Conservation (phyloP, 2,113 vertebrate species). For the Trochalopteron elliotii region DNA sequence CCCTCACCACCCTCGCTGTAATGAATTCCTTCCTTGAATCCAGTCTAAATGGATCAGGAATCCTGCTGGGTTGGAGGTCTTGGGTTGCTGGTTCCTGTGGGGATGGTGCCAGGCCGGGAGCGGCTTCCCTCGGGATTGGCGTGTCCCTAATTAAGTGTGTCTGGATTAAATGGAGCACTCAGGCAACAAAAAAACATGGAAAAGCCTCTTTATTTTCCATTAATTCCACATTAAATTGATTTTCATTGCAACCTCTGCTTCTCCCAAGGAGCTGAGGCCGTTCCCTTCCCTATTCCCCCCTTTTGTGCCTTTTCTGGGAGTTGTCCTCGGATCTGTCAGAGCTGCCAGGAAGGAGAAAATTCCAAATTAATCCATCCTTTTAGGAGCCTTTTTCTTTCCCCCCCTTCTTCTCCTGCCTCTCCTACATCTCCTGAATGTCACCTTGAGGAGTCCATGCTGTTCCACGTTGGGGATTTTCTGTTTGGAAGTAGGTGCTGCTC, state of each 20-base stretch:
- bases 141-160: background rate
- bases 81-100: background rate
- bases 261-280: background rate
- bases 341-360: background rate
- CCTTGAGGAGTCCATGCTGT: background rate
- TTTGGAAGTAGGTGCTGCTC: background rate
- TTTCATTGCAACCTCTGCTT: background rate
- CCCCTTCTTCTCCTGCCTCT: background rate
- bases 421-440: background rate
- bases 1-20: background rate
- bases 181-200: background rate
- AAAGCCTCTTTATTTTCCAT: background rate
- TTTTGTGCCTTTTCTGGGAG: fast-evolving
- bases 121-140: background rate
- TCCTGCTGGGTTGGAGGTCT: background rate
- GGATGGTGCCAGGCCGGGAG: background rate
- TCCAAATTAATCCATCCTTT: background rate
- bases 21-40: background rate
- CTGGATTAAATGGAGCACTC: background rate
- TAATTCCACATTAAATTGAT: background rate
- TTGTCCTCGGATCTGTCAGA: fast-evolving
- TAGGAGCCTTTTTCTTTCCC: background rate
- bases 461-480: background rate
- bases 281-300: background rate
- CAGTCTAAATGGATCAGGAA: background rate